Evolutionary conservation across 2,113 vertebrate species (phyloP), one percentile per base, ranked within the genome.

Genomic region (Zapus hudsonius): DNA sequence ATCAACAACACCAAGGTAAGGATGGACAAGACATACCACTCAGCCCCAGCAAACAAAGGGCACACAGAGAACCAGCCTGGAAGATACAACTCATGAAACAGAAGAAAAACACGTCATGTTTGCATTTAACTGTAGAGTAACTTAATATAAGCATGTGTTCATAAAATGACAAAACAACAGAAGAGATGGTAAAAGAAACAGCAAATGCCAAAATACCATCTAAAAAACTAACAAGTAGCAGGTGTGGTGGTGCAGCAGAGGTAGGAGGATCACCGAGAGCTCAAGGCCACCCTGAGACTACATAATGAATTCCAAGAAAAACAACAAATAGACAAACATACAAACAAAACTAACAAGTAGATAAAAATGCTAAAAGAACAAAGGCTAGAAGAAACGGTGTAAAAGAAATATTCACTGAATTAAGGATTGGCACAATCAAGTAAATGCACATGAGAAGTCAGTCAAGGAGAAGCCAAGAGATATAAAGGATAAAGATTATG

Each of bases 351-450:
- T 52, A 52, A 3, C 52, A 52, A 52, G 52, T 52, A 52, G 61
- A 83, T 72, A 74, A n/a, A n/a, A n/a, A n/a, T n/a, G n/a, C n/a
- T n/a, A 96, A 95, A 81, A 91, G 64, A 69, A 1, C 42, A 75
- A 69, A 69, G 44, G 29, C 79, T 5, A 92, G 57, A 73, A 57
- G 9, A 76, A 55, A 72, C 17, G 42, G 1, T 55, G 70, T 55
- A 86, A 93, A 82, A 75, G 73, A 85, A 67, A 78, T 4, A 52
- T 23, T 55, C 52, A 66, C 13, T 80, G 66, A 70, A 64, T 73
- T 52, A 90, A 85, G 6, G 7, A 67, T 23, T 89, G 23, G 88
- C 89, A 70, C 22, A 64, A 47, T n/a, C 17, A 63, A 38, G 22
- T 73, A 11, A 31, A 72, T 27, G 36, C 20, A 55, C 55, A 42